These are phyloP conservation scores for Erebia palarica DNA, from an alignment of 2,888 invertebrate genomes.

Conservation along the genomic window DNA sequence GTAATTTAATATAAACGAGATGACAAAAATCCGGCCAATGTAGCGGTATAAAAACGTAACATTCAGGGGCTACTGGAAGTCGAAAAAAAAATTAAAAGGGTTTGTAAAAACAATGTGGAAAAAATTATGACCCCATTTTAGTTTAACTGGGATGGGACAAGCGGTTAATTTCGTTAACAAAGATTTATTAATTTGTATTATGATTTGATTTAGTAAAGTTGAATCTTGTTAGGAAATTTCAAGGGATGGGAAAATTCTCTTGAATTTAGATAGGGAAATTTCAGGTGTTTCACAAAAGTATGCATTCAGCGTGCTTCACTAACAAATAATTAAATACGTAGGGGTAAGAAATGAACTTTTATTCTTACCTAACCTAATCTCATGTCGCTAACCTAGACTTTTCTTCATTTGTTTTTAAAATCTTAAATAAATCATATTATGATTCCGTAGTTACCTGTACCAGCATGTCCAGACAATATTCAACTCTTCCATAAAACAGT, in stretches of 20 bases:
- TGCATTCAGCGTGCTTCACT: too few species aligned
- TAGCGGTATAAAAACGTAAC: constrained; percentile 60
- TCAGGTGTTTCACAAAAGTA: neutral
- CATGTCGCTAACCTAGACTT: too few species aligned
- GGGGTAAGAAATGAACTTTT: too few species aligned
- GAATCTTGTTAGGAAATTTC: neutral
- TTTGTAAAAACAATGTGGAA: constrained; percentile 69
- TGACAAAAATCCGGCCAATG: constrained; percentile 77
- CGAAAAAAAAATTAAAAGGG: constrained; percentile 66
- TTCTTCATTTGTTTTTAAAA: too few species aligned
- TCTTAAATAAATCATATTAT: too few species aligned
- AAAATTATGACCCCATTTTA: constrained; percentile 65
- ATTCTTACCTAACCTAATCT: too few species aligned
- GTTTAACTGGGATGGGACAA: constrained; percentile 71
- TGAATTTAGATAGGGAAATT: neutral
- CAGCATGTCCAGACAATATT: too few species aligned
- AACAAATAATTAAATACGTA: too few species aligned
- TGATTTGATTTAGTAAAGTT: neutral
- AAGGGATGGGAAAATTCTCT: neutral
- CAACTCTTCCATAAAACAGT: too few species aligned
- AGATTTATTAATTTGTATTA: constrained; percentile 59
- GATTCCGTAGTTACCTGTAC: too few species aligned
- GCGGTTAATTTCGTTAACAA: constrained; percentile 73
- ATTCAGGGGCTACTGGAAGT: constrained; percentile 56
- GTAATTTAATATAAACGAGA: constrained; percentile 82